Conservation (phyloP, 2,797 vertebrate species). For the Podarcis siculus region DNA sequence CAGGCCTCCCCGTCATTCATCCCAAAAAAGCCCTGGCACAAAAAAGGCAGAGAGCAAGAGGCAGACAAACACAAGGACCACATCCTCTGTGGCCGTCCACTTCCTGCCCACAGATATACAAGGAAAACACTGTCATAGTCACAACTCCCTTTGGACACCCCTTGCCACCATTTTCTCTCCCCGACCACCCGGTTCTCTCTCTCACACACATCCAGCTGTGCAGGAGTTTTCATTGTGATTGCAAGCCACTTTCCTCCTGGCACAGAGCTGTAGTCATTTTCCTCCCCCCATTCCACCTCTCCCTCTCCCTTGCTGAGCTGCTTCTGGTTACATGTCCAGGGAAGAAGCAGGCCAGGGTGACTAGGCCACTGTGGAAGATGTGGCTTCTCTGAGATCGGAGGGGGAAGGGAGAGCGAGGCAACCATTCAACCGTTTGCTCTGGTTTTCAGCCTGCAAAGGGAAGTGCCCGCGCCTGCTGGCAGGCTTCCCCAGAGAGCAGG, state of each 20-base stretch:
- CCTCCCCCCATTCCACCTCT: neutral
- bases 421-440: neutral
- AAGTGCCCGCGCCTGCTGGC: neutral
- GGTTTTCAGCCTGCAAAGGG: neutral
- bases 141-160: neutral
- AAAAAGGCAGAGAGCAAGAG: neutral
- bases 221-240: neutral
- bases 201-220: neutral
- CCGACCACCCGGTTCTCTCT: no score
- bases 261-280: neutral
- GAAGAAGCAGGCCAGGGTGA: neutral
- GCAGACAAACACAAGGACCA: conserved; percentile 37
- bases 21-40: neutral
- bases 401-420: neutral
- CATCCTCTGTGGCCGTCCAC: conserved; percentile 68
- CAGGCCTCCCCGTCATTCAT: conserved; percentile 40
- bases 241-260: neutral
- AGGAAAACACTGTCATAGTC: conserved; percentile 32
- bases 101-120: conserved; percentile 63
- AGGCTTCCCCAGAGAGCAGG: neutral
- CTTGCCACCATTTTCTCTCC: neutral
- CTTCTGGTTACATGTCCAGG: neutral
- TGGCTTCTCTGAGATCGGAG: neutral
- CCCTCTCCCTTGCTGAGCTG: neutral
- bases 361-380: neutral